Base-by-base conservation (phyloP, 2,888 invertebrate species). In the Elmis aenea region DNA sequence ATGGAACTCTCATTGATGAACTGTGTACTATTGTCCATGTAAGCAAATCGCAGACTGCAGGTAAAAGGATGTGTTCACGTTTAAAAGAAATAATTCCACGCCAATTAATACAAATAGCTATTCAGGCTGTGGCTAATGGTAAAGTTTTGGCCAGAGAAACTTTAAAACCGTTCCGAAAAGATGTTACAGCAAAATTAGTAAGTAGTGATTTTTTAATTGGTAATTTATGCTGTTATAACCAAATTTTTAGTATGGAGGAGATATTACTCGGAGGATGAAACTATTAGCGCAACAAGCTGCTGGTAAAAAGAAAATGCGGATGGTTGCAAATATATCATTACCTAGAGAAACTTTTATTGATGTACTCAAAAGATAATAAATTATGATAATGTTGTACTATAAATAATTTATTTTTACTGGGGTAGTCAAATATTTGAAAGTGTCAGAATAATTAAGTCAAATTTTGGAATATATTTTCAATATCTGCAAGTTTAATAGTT, bases 211-310 rank as follows among this genome's bases (percentile, higher is more conserved):
- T 39, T 18, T n/a, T n/a, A n/a, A n/a, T n/a, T n/a, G n/a, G n/a
- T n/a, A n/a, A n/a, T n/a, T n/a, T n/a, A n/a, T n/a, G n/a, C n/a
- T n/a, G n/a, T n/a, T n/a, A n/a, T n/a, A n/a, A n/a, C n/a, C n/a
- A n/a, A n/a, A n/a, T n/a, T n/a, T n/a, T n/a, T n/a, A 89, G 87
- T 90, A 94, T 62, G 96, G 95, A 1, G 94, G 94, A 9, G 96
- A 96, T 68, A 74, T 90, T 2, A 88, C 89, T 0, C 74, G 97
- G 53, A 79, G 83, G 61, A 89, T 83, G 75, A 97, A 97, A 64
- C 71, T 97, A 16, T 66, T 97, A 11, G 83, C 82, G 43, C 80
- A 85, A 58, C 97, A 99, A 72, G 77, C 87, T 0, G 93, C 93
- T 55, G 96, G 96, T 4, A 97, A 97, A 66, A 91, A 89, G 67